Evolutionary conservation across 2,113 vertebrate species (phyloP).

Genomic region (Lichenostomus cassidix): DNA sequence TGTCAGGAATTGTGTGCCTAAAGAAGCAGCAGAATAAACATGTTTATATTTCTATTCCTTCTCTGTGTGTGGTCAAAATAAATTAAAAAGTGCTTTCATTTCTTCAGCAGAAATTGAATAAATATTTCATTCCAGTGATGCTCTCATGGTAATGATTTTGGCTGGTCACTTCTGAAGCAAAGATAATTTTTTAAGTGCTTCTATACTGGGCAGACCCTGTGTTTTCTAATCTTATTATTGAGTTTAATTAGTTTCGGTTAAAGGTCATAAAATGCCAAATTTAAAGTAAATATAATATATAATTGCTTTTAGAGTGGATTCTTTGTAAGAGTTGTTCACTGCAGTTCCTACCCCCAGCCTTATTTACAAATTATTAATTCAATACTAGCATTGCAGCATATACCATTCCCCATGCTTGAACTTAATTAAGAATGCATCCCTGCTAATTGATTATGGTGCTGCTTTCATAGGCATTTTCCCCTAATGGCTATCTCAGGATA

Average conservation of each 20-base stretch:
- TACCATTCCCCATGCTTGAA: constrained; percentile 29
- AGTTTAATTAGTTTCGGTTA: constrained; percentile 2
- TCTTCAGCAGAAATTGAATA: not conserved
- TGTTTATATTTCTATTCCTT: not conserved
- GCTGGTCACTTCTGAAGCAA: not conserved
- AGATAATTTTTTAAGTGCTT: not conserved
- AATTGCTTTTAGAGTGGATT: not conserved
- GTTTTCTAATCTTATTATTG: not conserved
- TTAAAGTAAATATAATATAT: not conserved
- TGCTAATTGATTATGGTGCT: constrained; percentile 56
- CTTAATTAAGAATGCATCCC: constrained; percentile 59
- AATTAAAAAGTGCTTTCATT: not conserved
- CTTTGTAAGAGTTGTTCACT: not conserved
- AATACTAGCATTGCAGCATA: not conserved
- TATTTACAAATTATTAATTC: constrained; percentile 52
- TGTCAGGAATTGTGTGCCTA: not conserved
- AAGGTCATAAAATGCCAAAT: not conserved
- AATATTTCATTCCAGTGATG: not conserved
- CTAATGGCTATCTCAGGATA: constrained; percentile 1
- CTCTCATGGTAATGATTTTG: not conserved
- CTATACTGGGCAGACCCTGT: not conserved
- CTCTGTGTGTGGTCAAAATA: not conserved
- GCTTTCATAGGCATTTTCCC: constrained; percentile 25
- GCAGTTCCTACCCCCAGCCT: not conserved
- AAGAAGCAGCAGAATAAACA: not conserved